Conservation (phyloP, 1,140 invertebrate genomes). For the Galendromus occidentalis region DNA sequence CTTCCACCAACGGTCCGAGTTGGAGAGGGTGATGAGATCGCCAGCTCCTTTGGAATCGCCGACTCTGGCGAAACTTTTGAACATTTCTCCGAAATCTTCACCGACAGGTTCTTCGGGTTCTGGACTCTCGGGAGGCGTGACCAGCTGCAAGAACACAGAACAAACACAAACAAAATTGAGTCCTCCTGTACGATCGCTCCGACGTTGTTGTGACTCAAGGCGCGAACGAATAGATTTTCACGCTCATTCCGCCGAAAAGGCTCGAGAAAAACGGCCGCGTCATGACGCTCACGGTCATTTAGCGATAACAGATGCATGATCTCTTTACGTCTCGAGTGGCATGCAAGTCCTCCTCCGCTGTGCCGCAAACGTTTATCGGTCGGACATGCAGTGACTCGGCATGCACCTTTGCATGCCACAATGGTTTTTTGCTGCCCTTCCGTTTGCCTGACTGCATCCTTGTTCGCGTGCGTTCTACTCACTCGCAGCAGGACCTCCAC, state of each 20-base stretch:
- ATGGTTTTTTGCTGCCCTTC: not conserved
- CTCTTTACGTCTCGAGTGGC: no score
- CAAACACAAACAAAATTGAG: no score
- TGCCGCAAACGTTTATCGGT: no score
- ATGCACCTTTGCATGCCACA: not conserved
- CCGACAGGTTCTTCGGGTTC: not conserved
- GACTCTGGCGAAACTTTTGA: conserved; percentile 57
- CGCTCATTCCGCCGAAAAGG: no score
- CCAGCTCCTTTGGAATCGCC: conserved; percentile 68
- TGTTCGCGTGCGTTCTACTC: not conserved
- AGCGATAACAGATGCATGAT: no score
- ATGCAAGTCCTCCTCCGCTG: no score
- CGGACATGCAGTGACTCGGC: not conserved
- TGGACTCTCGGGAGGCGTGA: not conserved
- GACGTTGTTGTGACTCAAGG: no score
- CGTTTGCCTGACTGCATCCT: not conserved
- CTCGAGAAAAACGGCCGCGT: no score
- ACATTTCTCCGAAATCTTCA: conserved; percentile 28
- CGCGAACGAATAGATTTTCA: no score
- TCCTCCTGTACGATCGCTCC: no score
- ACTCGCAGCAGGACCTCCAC: not conserved
- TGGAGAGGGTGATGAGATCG: conserved; percentile 59
- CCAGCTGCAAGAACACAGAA: not conserved
- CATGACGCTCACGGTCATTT: no score
- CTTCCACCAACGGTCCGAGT: conserved; percentile 87